Conservation (phyloP, 2,888 invertebrate species). For the Timema cristinae region DNA sequence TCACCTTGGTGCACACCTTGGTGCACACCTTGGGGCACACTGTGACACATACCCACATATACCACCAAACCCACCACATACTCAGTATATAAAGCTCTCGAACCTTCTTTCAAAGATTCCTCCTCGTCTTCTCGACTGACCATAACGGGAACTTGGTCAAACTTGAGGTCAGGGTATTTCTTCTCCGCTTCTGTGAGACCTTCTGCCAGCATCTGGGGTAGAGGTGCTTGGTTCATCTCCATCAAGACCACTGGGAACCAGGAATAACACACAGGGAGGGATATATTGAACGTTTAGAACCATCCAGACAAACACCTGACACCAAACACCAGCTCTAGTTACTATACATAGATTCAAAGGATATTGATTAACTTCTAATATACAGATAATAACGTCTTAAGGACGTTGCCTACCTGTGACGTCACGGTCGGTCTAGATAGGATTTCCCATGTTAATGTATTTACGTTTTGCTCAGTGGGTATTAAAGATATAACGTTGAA, state of each 20-base stretch:
- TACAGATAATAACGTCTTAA: no score
- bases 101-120: slow-evolving; percentile 40
- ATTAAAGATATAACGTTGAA: no score
- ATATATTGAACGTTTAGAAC: no score
- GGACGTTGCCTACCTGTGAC: no score
- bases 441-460: no score
- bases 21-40: slow-evolving; percentile 53
- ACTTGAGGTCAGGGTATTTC: slow-evolving; percentile 30
- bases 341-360: no score
- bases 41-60: neutral
- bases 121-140: slow-evolving; percentile 41
- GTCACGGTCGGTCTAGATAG: no score
- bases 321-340: no score
- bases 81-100: neutral
- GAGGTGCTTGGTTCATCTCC: slow-evolving; percentile 24
- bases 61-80: neutral
- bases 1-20: slow-evolving; percentile 51
- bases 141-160: slow-evolving; percentile 38
- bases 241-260: slow-evolving; percentile 23
- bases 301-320: no score
- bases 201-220: slow-evolving; percentile 20
- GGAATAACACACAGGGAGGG: no score
- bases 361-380: no score
- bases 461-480: no score
- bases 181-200: slow-evolving; percentile 21